phyloP scores from a whole-genome alignment of 2,113 vertebrate species.

The Aegithalos caudatus region DNA sequence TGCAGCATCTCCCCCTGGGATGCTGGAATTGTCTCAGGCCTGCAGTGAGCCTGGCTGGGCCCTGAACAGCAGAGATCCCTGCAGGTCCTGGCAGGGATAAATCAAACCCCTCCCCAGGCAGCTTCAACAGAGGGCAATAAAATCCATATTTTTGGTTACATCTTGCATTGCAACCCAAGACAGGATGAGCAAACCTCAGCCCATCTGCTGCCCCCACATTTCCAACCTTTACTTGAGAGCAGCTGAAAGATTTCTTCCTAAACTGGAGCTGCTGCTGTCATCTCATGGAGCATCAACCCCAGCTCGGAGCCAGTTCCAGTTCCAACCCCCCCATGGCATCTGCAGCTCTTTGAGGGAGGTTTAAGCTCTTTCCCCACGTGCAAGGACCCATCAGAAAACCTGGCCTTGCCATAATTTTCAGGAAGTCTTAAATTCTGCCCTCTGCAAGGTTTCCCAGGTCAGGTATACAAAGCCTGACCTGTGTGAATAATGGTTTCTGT shows the following conservation, averaged over 20 bases:
- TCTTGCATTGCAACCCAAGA: neutral
- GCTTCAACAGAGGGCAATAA: neutral
- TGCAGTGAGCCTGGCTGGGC: too few species aligned
- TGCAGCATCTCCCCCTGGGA: too few species aligned
- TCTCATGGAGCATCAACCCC: rapidly evolving
- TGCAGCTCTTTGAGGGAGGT: neutral
- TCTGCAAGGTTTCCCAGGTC: neutral
- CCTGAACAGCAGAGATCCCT: neutral
- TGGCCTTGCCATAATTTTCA: neutral
- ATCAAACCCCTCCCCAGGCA: neutral
- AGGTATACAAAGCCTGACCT: neutral
- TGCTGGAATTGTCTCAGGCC: too few species aligned
- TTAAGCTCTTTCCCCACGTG: neutral
- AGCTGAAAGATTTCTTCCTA: neutral
- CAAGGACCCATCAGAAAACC: neutral
- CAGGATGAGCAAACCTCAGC: neutral
- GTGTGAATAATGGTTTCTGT: neutral
- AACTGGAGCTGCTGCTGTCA: neutral
- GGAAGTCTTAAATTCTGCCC: neutral
- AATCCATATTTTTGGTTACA: neutral
- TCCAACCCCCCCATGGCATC: neutral
- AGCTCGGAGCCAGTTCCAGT: rapidly evolving
- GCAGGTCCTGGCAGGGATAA: neutral
- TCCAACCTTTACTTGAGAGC: rapidly evolving
- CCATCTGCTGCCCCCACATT: neutral